Evolutionary conservation across 2,113 vertebrate species (phyloP), one percentile per base, ranked within the genome.

Genomic region (Oxyura jamaicensis): DNA sequence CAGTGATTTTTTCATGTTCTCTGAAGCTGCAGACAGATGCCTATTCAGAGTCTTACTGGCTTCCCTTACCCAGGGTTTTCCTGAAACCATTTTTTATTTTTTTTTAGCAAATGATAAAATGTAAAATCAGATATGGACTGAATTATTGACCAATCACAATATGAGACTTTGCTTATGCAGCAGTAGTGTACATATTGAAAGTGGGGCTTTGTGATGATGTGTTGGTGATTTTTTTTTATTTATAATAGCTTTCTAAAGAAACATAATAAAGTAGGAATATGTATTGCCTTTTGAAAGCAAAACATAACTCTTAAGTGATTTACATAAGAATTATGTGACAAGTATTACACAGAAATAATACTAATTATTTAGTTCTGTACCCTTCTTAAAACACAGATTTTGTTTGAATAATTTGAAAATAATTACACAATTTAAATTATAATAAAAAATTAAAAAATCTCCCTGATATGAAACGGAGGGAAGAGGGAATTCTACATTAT

Each of bases 131-230:
- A 2, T 1, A 0, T 74, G 7, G 5, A 5, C 16, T 4, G 36
- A 2, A 1, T 33, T 71, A 10, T 6, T 84, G 19, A 60, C 17
- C n/a, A 56, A 71, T 46, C 4, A 7, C 20, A 15, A 4, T 11
- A n/a, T 31, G 13, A 6, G 2, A 19, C 29, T 58, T 76, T 35
- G 5, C 5, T 59, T 56, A 60, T 8, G 13, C 3, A 1, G 1
- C 5, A 83, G 11, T 14, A 63, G 17, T 8, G 15, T 69, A 46
- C 1, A 41, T 8, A 2, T 28, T 82, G 19, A 50, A 78, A 74
- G 4, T 5, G 28, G 2, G 14, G 13, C 39, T 29, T 23, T 74
- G 7, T 21, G 77, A 10, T 4, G 0, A 36, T 28, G 9, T 3
- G 0, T 0, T 63, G 60, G 16, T 63, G 35, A 19, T 36, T 36